Evolutionary conservation across 2,797 vertebrate genomes (phyloP).

Genomic region (Acanthornis magna): DNA sequence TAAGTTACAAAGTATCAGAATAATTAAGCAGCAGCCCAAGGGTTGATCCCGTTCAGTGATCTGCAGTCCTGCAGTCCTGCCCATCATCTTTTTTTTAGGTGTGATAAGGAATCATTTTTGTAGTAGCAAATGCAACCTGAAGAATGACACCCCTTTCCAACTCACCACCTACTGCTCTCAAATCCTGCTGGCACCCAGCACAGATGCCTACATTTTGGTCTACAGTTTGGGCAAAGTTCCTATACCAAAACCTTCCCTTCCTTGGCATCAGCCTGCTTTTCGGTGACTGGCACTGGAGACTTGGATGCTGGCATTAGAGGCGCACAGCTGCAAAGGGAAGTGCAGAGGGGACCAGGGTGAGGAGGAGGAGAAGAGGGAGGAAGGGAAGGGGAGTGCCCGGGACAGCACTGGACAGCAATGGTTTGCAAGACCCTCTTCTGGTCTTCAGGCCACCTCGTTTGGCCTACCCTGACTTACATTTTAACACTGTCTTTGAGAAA

Average conservation of each 20-base stretch:
- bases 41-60: not conserved
- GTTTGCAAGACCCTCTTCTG: not conserved
- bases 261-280: not conserved
- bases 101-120: not conserved
- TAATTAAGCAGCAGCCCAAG: not conserved
- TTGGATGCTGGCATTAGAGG: not conserved
- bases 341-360: not conserved
- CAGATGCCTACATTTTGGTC: accelerated
- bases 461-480: not conserved
- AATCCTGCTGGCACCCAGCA: not conserved
- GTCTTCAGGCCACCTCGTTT: not conserved
- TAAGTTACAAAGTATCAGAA: not conserved
- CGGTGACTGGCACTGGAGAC: not conserved
- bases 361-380: not conserved
- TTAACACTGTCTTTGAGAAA: not conserved
- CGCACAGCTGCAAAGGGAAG: accelerated
- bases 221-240: not conserved
- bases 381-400: not conserved
- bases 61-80: not conserved
- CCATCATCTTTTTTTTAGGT: not conserved
- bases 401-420: not conserved
- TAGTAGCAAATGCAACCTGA: not conserved
- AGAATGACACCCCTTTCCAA: not conserved
- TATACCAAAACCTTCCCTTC: not conserved
- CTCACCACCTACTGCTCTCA: not conserved